Percentiles rank a stretch among this genome's conserved stretches.
phyloP scores from a whole-genome alignment of 1,140 invertebrate genomes.

The Ridgeia piscesae region DNA sequence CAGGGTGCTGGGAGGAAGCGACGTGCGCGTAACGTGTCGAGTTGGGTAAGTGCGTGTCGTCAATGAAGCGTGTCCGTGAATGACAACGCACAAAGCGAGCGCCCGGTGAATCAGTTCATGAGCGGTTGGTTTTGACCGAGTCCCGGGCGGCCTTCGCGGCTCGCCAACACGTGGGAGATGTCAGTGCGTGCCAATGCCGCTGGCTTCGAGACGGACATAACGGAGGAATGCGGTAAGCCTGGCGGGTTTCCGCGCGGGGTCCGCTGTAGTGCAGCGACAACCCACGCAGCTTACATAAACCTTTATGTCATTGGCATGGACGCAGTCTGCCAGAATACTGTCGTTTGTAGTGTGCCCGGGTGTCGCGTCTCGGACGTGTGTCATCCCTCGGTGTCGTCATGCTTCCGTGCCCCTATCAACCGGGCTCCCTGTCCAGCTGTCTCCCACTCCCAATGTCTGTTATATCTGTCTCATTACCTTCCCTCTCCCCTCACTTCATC shows the following conservation, averaged over 20 bases:
- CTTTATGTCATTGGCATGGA: too few relatives aligned
- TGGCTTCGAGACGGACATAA: background rate
- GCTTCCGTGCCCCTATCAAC: too few relatives aligned
- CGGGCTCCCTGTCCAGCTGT: too few relatives aligned
- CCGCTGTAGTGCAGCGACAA: background rate
- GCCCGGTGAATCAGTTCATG: background rate
- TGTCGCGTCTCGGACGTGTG: background rate
- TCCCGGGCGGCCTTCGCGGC: too few relatives aligned
- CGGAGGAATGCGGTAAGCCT: background rate
- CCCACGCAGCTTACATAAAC: background rate
- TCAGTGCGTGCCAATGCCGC: background rate
- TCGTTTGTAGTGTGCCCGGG: background rate
- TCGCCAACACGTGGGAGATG: background rate
- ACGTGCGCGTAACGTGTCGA: background rate
- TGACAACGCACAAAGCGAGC: background rate
- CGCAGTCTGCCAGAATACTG: background rate
- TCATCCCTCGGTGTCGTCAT: background rate
- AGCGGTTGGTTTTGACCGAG: background rate
- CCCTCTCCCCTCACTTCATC: too few relatives aligned
- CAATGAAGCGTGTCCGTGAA: background rate
- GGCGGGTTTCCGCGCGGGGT: background rate
- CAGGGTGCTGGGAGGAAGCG: background rate
- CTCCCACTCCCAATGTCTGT: too few relatives aligned
- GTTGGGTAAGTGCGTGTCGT: background rate
- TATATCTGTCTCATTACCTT: too few relatives aligned